phyloP scores from a whole-genome alignment of 2,888 invertebrate genomes.

The Conus canariensis region DNA sequence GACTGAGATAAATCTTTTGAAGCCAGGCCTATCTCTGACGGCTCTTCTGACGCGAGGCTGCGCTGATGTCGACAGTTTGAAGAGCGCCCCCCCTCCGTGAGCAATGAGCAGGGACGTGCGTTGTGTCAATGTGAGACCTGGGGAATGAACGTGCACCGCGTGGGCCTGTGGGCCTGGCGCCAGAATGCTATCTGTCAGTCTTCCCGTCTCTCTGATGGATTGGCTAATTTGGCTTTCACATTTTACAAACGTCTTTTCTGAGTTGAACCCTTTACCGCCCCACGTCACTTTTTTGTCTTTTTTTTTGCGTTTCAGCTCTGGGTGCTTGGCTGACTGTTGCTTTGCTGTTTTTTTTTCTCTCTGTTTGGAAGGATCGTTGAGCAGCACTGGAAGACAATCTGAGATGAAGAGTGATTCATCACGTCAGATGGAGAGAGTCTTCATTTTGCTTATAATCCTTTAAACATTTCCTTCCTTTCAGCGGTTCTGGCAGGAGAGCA shows the following conservation, averaged over 20 bases:
- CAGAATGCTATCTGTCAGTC: constrained; percentile 24
- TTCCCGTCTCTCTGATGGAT: constrained; percentile 16
- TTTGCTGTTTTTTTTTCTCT: neutral
- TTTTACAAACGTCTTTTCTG: constrained; percentile 13
- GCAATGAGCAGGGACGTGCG: neutral
- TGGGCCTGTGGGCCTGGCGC: neutral
- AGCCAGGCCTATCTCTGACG: constrained; percentile 17
- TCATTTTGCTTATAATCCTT: neutral
- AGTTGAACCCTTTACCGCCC: neutral
- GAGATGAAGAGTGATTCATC: neutral
- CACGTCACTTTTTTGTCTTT: neutral
- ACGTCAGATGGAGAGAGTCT: neutral
- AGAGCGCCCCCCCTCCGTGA: neutral
- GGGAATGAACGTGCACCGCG: constrained; percentile 11
- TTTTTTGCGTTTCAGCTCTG: neutral
- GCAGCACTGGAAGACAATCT: neutral
- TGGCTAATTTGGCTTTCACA: constrained; percentile 13
- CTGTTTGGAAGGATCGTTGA: neutral
- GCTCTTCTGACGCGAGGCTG: constrained; percentile 8
- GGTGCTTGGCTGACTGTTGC: neutral
- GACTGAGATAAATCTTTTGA: constrained; percentile 31
- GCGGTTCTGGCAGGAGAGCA: neutral
- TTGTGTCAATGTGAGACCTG: neutral
- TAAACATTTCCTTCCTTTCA: neutral
- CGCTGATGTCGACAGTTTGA: constrained; percentile 14